Base-by-base conservation (phyloP, 2,888 invertebrate species). In the Andrena praecox region DNA sequence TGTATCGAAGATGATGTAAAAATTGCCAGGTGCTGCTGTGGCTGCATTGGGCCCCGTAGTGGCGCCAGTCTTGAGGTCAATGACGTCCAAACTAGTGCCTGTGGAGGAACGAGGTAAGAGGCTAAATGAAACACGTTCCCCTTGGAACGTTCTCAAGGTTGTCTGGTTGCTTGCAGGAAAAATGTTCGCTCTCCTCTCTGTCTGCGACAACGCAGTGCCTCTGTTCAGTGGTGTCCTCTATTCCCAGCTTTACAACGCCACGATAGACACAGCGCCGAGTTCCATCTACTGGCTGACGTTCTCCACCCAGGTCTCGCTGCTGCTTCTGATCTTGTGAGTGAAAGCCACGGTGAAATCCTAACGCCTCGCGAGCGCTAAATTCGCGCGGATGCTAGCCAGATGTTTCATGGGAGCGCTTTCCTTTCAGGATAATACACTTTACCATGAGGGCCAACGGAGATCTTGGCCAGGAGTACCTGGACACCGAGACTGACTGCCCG, bases 201-300 rank as follows among this genome's bases (percentile, higher is more conserved):
- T 97, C 0, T 97, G 97, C 92, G 97, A 97, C 91, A 97, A 97
- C 91, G 97, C 97, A 0, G 96, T 97, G 54, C 97, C 97, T 0
- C 95, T 97, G 89, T 95, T 97, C 77, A 97, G 97, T 4, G 96
- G 97, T 0, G 95, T 96, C 1, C 94, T 97, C 56, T 97, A 97
- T 92, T 95, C 96, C 20, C 96, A 97, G 92, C 94, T 97, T 0
- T 97, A 97, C 93, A 96, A 96, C 82, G 95, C 95, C 0, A 96
- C 97, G 0, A 94, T 97, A 24, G 91, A 95, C 67, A 95, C 95
- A 0, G 87, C 93, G 3, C 95, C 96, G 6, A 95, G 95, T 80
- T 95, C 96, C 0, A 96, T 97, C 87, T 97, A 96, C 92, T 96
- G 96, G 91, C 94, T 97, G 24, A 97, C 97, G 0, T 96, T 97